Evolutionary conservation across 2,113 vertebrate genomes (phyloP), one percentile per base, ranked within the genome.

Genomic region (Columba livia): DNA sequence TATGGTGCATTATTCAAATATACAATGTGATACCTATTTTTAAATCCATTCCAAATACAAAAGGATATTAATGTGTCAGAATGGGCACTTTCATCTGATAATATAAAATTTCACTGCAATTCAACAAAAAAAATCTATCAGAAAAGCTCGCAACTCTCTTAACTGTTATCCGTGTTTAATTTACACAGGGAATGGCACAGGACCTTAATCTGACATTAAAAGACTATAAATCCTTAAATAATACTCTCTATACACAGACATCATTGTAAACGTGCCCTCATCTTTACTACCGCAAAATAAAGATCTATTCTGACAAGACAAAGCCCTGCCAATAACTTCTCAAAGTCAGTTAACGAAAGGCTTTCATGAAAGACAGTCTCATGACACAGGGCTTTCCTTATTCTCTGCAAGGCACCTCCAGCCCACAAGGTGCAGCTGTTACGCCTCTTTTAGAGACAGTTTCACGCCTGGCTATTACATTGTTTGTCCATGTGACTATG

Each of bases 371-470:
- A 85, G 13, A 42, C 51, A 50, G 6, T 12, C 12, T 34, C 36
- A 78, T 20, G 34, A 71, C 57, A 64, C 85, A 83, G 28, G 42
- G 56, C 38, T 70, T 78, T 32, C 25, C 56, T 70, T 36, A 38
- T 65, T 19, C 62, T 88, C 86, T 93, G 82, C 64, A 90, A 88
- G 83, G 80, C 57, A 7, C 64, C 74, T 66, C 57, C 34, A 94
- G 84, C 60, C 84, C 93, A 89, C 90, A 62, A 58, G 85, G 90
- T 94, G 88, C 85, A 96, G 92, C 88, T 96, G 15, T 94, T 64
- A 84, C 15, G 26, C 18, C 38, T 88, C 53, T 79, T 71, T 51
- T 54, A 44, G 38, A 72, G 58, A 71, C 5, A 56, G 50, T 4
- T 81, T 75, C 62, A 61, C 21, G 31, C 11, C 58, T 26, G 29